Evolutionary conservation across 2,888 invertebrate species (phyloP), one percentile per base, ranked within the genome.

Genomic region (Drosophila quasianomalipes): DNA sequence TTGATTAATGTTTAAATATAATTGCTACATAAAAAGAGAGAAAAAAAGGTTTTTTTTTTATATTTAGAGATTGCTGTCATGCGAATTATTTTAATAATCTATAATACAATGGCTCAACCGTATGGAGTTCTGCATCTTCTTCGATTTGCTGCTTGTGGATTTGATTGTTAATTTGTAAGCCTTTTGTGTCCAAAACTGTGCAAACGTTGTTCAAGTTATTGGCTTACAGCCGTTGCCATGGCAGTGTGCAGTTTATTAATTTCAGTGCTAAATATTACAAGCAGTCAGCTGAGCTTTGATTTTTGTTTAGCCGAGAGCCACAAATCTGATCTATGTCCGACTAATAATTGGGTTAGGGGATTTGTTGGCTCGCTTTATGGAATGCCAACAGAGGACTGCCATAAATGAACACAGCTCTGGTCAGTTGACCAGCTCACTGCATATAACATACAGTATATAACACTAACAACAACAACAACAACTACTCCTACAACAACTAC

Each of bases 21-120:
- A 28, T 28, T 28, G 28, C 28, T 28, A 28, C 28, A 28, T 28
- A 28, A 28, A 28, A 28, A 28, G 0, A 28, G 28, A 28, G 4
- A 28, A 4, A 28, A 4, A 28, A 28, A 28, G 1, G 4, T 35
- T 33, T 63, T 26, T 26, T 10, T 14, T 33, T 61, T 19, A 16
- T 5, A 5, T 39, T 39, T 28, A 22, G 9, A 33, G 49, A 55
- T 55, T 72, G 47, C 70, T 72, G 71, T 82, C 81, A 83, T 73
- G 84, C 83, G 82, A 90, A 82, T 74, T 85, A 88, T 86, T 90
- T 90, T 89, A 90, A 89, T 90, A 88, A 84, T 53, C 70, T 52
- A 14, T 47, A 14, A 51, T 31, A 64, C 47, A 70, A 70, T 49
- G 53, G 12, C n/a, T 12, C 47, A 47, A 28, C 4, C 31, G 37